Base-by-base conservation (phyloP, 1,140 invertebrate species). In the Nautilus pompilius region DNA sequence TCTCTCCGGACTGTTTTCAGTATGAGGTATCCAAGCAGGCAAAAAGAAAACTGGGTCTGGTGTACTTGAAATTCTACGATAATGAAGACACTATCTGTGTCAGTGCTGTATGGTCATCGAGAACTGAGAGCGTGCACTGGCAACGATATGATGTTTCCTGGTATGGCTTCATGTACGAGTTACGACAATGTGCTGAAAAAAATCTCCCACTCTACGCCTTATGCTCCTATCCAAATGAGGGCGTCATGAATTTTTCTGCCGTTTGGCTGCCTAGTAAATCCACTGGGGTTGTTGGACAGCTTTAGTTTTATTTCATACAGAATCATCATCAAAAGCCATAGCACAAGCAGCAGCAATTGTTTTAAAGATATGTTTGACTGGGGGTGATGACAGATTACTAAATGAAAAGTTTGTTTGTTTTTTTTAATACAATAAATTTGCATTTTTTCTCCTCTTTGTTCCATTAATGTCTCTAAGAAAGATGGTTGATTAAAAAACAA, bases 81-180 rank as follows among this genome's bases (percentile, higher is more conserved):
- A 58, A 49, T 30, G 48, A 48, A 2, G 66, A 67, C 15, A 46
- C 68, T 1, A 53, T 64, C 0, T 67, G 41, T 62, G 66, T 75
- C 29, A 71, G 67, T 59, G 69, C 62, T 3, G 33, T 64, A 15
- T 71, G 71, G 73, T 45, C 57, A 30, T 41, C 65, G 13, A 41
- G 32, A 17, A 17, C 54, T n/a, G 22, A 53, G 5, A 49, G 41
- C 20, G 49, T 65, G 30, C 65, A 57, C 59, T 68, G 69, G n/a
- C 73, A 75, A 33, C 56, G 73, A 57, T 58, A 66, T 60, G 54
- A 56, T 36, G 65, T 71, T 24, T 73, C 73, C 8, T 57, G 61
- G 3, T 69, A 68, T 66, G 69, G 73, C 3, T 66, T 75, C 54
- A n/a, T 73, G 6, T 70, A 70, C 55, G 73, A 72, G 28, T 29